Evolutionary conservation across 2,888 invertebrate species (phyloP).

Genomic region (Xestoiulus laeticollis): DNA sequence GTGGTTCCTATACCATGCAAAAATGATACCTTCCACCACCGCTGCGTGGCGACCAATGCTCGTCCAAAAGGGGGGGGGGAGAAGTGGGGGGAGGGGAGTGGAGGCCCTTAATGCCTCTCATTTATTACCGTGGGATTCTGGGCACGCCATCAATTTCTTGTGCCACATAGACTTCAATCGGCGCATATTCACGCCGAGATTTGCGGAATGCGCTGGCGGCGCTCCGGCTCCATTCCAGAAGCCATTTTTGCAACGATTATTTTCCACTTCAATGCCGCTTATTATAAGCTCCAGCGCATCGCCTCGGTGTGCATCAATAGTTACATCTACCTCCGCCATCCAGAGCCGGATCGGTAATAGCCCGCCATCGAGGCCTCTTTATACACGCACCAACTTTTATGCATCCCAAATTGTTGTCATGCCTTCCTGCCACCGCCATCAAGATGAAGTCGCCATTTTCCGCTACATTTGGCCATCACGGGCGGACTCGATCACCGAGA

Average conservation of each 20-base stretch:
- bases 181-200: constrained; percentile 47
- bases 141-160: constrained; percentile 44
- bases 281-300: constrained; percentile 52
- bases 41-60: neutral
- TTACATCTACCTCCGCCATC: neutral
- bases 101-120: neutral
- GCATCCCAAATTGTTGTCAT: constrained; percentile 53
- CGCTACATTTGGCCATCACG: constrained; percentile 50
- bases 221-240: neutral
- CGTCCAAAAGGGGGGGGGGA: neutral
- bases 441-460: constrained; percentile 52
- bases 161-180: constrained; percentile 50
- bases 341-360: neutral
- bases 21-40: neutral
- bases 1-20: neutral
- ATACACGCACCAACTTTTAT: constrained; percentile 43
- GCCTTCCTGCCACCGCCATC: constrained; percentile 42
- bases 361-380: constrained; percentile 3
- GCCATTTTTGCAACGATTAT: constrained; percentile 53
- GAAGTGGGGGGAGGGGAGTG: too few species aligned
- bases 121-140: neutral
- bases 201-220: constrained; percentile 34
- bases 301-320: neutral
- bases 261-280: constrained; percentile 51
- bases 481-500: neutral